Evolutionary conservation across 2,797 vertebrate genomes (phyloP), one percentile per base, ranked within the genome.

Genomic region (Coendou prehensilis): DNA sequence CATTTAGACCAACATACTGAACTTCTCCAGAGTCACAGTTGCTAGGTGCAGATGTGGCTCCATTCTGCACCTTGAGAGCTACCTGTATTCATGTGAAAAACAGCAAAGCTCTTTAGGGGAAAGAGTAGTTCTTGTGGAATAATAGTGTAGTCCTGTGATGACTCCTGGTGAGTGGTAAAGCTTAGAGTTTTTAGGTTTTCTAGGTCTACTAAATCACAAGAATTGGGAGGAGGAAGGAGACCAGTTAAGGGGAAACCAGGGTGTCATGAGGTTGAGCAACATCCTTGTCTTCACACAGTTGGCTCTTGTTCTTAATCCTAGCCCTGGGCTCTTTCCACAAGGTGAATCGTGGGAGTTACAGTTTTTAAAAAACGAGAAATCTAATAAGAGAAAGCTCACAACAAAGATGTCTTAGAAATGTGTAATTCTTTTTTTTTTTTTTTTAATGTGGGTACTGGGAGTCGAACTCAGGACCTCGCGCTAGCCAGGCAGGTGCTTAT

Each of bases 401-500:
- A 86, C 57, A n/a, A 47, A 50, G 15, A 47, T 75, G n/a, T 57
- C 89, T 96, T 78, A 54, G 52, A 56, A 88, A 63, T 89, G 37
- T 41, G 37, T 41, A 41, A 41, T 41, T 41, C 37, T 41, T 41
- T 41, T 41, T 41, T 41, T 41, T 41, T 41, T 41, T 41, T 41
- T 41, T 41, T 41, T 41, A 41, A 41, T 41, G 37, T 41, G 37
- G 37, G 37, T 41, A 41, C 37, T 41, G 37, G 37, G 37, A 41
- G 37, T 41, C 37, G 37, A 41, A 41, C 37, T 41, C 37, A 41
- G 37, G 37, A 41, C 37, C 37, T 41, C 37, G 37, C 2, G 37
- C 37, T 41, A 41, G 37, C 37, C 37, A 41, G 37, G 37, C 37
- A 41, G 37, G 37, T 41, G 37, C 37, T 41, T 41, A 41, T 41